Percentiles rank a stretch among this genome's conserved stretches.
Conservation (phyloP, 2,113 vertebrate species). For the Dasyornis broadbenti region DNA sequence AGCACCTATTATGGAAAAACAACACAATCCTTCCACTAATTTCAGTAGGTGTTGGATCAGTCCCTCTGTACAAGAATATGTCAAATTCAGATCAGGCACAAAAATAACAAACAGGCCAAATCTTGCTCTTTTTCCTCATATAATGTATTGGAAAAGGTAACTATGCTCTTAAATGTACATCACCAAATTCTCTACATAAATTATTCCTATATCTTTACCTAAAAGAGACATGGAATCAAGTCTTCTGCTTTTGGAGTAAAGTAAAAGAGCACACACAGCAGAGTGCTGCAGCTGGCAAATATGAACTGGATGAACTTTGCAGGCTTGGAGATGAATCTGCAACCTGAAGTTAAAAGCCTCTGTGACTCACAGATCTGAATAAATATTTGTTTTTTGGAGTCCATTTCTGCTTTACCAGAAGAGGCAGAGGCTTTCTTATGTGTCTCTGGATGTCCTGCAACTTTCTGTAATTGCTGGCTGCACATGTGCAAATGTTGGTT, state of each 20-base stretch:
- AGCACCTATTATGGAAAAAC: neutral
- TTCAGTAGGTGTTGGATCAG: neutral
- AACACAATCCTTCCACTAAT: neutral
- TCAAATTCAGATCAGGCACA: neutral
- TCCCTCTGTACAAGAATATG: neutral
- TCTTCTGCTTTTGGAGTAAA: neutral
- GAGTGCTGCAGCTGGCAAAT: neutral
- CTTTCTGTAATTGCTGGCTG: neutral
- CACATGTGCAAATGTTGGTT: neutral
- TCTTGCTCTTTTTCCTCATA: neutral
- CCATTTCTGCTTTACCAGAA: neutral
- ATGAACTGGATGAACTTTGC: neutral
- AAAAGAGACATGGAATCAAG: neutral
- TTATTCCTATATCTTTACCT: neutral
- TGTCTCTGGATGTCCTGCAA: neutral
- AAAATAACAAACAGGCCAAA: neutral
- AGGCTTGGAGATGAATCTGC: neutral
- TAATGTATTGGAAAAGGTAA: neutral
- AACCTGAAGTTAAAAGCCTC: neutral
- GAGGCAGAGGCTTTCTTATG: neutral
- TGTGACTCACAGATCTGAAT: neutral
- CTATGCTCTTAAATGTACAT: neutral
- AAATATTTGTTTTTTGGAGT: constrained; percentile 37
- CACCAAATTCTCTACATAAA: neutral
- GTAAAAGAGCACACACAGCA: neutral